Evolutionary conservation across 2,888 invertebrate species (phyloP).

Genomic region (Trissolcus japonicus): DNA sequence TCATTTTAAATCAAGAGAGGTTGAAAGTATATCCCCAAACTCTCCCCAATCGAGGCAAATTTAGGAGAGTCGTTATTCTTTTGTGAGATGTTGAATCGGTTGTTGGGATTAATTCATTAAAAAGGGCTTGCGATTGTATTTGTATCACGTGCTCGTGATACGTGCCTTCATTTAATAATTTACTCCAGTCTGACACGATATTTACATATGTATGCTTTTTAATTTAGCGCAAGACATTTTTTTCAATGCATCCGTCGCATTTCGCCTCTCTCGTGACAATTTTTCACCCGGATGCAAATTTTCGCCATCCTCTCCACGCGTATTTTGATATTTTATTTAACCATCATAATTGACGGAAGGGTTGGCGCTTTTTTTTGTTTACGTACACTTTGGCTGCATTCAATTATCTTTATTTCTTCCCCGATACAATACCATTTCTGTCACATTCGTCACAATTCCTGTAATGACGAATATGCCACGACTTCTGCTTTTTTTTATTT

Average conservation of each 20-base stretch:
- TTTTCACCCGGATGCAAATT: no score
- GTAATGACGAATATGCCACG: constrained; percentile 13
- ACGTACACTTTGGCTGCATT: no score
- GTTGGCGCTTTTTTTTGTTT: neutral
- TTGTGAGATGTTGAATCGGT: no score
- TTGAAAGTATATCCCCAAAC: no score
- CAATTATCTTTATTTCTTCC: no score
- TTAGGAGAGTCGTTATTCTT: no score
- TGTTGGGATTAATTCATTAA: constrained; percentile 10
- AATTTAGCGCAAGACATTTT: constrained; percentile 12
- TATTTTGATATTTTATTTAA: constrained; percentile 10
- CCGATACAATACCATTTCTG: constrained; percentile 11
- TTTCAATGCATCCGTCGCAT: neutral
- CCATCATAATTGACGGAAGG: constrained; percentile 7
- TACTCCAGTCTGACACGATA: constrained; percentile 26
- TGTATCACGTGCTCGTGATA: constrained; percentile 12
- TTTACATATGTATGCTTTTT: constrained; percentile 37
- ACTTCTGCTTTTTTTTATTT: neutral
- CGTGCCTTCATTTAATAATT: constrained; percentile 20
- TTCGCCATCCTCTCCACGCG: neutral
- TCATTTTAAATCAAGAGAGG: neutral
- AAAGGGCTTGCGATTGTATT: constrained; percentile 12
- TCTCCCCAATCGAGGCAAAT: no score
- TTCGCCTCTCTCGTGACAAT: constrained; percentile 1
- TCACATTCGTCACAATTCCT: constrained; percentile 8